Conservation (phyloP, 53 echinoderm and acorn worm species). For the Apostichopus leukothele region DNA sequence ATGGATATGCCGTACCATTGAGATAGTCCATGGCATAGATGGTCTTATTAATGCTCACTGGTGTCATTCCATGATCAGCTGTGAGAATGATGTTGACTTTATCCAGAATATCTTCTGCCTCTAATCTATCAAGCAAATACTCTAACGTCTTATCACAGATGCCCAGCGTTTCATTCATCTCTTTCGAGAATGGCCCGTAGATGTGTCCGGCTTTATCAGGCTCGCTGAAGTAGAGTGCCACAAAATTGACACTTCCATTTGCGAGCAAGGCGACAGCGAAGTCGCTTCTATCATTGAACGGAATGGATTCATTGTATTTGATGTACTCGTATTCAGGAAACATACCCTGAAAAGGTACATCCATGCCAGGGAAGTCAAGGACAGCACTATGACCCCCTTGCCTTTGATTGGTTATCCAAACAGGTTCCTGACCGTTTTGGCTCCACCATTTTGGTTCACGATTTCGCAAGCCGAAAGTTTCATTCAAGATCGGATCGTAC, state of each 20-base stretch:
- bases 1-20: conserved; percentile 52
- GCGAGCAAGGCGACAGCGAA: conserved; percentile 59
- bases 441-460: conserved; percentile 74
- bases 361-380: conserved; percentile 60
- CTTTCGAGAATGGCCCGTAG: conserved; percentile 63
- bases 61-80: conserved; percentile 89
- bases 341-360: conserved; percentile 61
- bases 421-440: conserved; percentile 69
- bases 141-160: conserved; percentile 68
- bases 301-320: conserved; percentile 50
- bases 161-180: conserved; percentile 57
- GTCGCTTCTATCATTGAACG: conserved; percentile 65
- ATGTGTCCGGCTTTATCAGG: conserved; percentile 87
- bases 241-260: conserved; percentile 72
- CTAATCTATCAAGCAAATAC: conserved; percentile 60
- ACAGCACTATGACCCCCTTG: conserved; percentile 76
- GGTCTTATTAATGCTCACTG: conserved; percentile 35
- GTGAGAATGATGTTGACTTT: conserved; percentile 74
- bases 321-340: conserved; percentile 54
- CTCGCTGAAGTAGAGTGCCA: conserved; percentile 81
- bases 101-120: conserved; percentile 55
- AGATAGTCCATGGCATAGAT: conserved; percentile 67
- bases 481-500: conserved; percentile 73
- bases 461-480: conserved; percentile 36
- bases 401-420: conserved; percentile 88